Evolutionary conservation across 2,888 invertebrate species (phyloP), one percentile per base, ranked within the genome.

Genomic region (Synergus itoensis): DNA sequence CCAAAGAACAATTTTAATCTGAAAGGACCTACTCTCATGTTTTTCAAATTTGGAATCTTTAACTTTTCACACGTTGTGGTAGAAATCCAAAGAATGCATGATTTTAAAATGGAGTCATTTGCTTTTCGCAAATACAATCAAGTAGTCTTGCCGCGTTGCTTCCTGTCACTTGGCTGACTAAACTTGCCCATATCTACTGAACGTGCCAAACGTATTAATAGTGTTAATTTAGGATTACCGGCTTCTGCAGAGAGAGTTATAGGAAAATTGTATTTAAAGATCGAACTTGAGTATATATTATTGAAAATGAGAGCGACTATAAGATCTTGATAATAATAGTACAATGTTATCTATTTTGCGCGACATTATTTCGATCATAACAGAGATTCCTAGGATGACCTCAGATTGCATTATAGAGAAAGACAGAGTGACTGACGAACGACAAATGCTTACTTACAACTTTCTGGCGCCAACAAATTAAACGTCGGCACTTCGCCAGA

Each of bases 171-270:
- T 14, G 73, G 53, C 73, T 73, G 73, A 73, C 73, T 53, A 73
- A 73, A 73, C 48, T 36, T 73, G 69, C 53, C 69, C 69, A 73
- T 73, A 73, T 73, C 48, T 28, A 73, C 69, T 73, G 53, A 65
- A 73, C 69, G 69, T 73, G 53, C 36, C 48, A 73, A 53, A 73
- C 69, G 69, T 73, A 53, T 73, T 36, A 73, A 73, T 73, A n/a
- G 11, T 16, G 16, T 48, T 53, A 73, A 73, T 53, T 53, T 36
- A 53, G 48, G 9, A 73, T 73, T 40, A 73, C 9, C n/a, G 36
- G 48, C 36, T 69, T 16, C 60, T 60, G 21, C 12, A 60, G 11
- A 21, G 1, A 14, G 5, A 60, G 3, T 21, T 60, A 1, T 45
- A 4, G 45, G 14, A 45, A 12, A 12, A 7, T 14, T 9, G 3